Percentiles rank a stretch among this genome's conserved stretches.
phyloP scores from a whole-genome alignment of 2,797 vertebrate species.

The Sebastes itinus region DNA sequence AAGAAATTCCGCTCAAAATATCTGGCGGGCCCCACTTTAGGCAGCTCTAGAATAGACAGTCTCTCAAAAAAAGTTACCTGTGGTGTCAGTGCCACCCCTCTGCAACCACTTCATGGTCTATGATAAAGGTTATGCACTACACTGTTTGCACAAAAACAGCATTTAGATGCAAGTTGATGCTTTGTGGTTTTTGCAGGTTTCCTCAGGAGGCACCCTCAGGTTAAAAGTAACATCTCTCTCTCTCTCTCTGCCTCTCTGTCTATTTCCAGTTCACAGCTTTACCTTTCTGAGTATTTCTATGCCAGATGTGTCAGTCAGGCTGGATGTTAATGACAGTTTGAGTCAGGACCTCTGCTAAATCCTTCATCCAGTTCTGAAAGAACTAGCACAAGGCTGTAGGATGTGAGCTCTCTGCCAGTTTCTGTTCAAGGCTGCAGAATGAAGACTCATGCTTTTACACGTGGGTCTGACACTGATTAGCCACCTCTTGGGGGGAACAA shows the following conservation, averaged over 20 bases:
- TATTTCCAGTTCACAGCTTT: neutral
- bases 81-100: neutral
- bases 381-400: neutral
- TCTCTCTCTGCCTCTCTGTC: neutral
- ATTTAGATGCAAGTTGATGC: conserved; percentile 70
- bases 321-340: neutral
- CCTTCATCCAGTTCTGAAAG: conserved; percentile 11
- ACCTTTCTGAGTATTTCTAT: neutral
- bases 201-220: conserved; percentile 74
- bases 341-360: conserved; percentile 5
- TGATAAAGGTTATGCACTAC: conserved; percentile 21
- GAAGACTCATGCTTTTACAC: conserved; percentile 41
- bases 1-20: too few relatives aligned
- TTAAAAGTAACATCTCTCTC: conserved; percentile 31
- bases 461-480: conserved; percentile 39
- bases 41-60: too few relatives aligned
- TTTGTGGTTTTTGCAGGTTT: conserved; percentile 88
- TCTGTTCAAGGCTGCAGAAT: conserved; percentile 39
- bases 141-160: conserved; percentile 51
- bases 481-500: conserved; percentile 18
- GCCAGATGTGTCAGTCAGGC: neutral
- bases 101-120: neutral
- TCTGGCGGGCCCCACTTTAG: too few relatives aligned
- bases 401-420: conserved; percentile 42
- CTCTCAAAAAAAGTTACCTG: neutral